phyloP scores from a whole-genome alignment of 1,140 invertebrate species.

The Phthorimaea operculella region DNA sequence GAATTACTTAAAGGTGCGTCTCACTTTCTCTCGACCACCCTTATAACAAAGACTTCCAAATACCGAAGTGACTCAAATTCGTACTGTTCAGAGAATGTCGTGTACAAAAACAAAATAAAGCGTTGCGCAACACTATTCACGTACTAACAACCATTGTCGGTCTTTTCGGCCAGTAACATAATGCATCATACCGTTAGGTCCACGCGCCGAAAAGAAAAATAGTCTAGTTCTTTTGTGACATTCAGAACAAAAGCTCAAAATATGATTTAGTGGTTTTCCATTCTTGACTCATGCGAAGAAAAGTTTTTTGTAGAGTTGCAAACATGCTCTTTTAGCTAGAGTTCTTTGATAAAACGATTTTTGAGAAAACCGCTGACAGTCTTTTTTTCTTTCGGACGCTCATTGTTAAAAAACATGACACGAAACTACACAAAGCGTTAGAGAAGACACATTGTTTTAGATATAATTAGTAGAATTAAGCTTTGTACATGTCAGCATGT shows the following conservation, averaged over 20 bases:
- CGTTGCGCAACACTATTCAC: conserved; percentile 54
- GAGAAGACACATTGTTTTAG: neutral
- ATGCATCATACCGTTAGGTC: conserved; percentile 43
- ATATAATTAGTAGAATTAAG: neutral
- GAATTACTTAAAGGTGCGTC: neutral
- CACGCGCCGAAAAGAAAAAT: conserved; percentile 36
- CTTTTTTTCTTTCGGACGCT: too few species aligned
- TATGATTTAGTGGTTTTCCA: conserved; percentile 46
- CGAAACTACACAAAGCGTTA: neutral
- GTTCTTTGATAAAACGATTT: neutral
- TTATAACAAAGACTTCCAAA: conserved; percentile 26
- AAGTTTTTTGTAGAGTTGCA: too few species aligned
- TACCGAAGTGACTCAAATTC: conserved; percentile 28
- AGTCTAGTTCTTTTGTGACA: conserved; percentile 44
- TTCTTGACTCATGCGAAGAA: neutral
- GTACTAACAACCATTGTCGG: conserved; percentile 40
- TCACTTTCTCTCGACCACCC: conserved; percentile 31
- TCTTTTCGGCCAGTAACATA: conserved; percentile 39
- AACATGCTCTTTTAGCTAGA: neutral
- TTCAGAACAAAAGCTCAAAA: conserved; percentile 36
- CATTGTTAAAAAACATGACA: conserved; percentile 4
- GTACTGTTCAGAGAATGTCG: conserved; percentile 41
- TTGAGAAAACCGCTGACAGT: neutral
- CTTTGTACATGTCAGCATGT: neutral
- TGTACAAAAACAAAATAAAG: conserved; percentile 41